Evolutionary conservation across 2,888 invertebrate genomes (phyloP), one percentile per base, ranked within the genome.

Genomic region (Archaeoteleia sp.): DNA sequence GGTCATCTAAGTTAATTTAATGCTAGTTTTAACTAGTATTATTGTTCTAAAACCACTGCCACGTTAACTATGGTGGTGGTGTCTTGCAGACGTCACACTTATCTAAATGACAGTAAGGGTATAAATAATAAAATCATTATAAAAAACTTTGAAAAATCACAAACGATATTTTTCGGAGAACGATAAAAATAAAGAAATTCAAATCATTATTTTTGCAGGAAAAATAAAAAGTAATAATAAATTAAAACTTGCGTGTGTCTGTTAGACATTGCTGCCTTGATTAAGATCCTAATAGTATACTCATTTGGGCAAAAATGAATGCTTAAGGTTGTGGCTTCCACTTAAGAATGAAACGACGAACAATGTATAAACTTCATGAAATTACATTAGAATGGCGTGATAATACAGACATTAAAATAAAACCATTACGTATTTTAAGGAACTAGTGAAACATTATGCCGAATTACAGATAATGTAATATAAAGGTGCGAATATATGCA

Each of bases 401-500:
- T 54, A 54, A 43, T 45, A 48, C 42, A 45, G 39, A 30, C 53
- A 43, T 27, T 32, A 37, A 43, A 49, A 49, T 40, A 30, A 54
- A 54, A 53, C 40, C 45, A 37, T 46, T 40, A 23, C 40, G 46
- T 61, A 61, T 40, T 61, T 53, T 61, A 61, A 61, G 61, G 29
- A 61, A 53, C 20, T 53, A 62, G 48, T 49, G 53, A 63, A 63
- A 63, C 42, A 55, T 55, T 55, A 55, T 63, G 55, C 63, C 63
- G 63, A 63, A 63, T 63, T 63, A 63, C 42, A 55, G 25, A 39
- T 63, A 63, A 57, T 43, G 40, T 40, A 54, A 37, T 63, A 17
- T 55, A 63, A 54, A 29, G 14, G 10, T 55, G 55, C 42, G 51
- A 34, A 7, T 48, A 55, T 27, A 40, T 61, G 34, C 39, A 53